phyloP scores from a whole-genome alignment of 1,140 invertebrate species.

The Heliconius melpomene region DNA sequence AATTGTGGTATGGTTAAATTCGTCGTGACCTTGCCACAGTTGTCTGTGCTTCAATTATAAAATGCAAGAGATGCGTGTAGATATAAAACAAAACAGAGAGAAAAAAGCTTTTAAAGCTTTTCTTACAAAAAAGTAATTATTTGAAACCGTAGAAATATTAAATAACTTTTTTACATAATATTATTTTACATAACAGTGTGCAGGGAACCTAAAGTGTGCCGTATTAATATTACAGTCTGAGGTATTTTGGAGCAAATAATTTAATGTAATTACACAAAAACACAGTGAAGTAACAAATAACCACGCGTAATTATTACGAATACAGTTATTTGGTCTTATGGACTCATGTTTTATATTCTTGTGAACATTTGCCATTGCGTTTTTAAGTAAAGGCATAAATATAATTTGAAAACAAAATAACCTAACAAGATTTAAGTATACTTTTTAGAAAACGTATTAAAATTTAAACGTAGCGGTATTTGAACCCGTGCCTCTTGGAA shows the following conservation, averaged over 20 bases:
- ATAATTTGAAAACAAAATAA: not conserved
- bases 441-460: too few species aligned
- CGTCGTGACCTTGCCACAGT: not conserved
- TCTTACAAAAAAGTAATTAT: not conserved
- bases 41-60: not conserved
- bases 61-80: not conserved
- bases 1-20: not conserved
- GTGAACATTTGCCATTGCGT: not conserved
- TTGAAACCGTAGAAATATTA: not conserved
- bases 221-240: conserved; percentile 1
- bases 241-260: conserved; percentile 13
- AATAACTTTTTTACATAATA: not conserved
- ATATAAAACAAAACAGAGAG: not conserved
- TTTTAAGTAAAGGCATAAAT: not conserved
- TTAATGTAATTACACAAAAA: conserved; percentile 9
- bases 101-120: not conserved
- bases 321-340: conserved; percentile 1
- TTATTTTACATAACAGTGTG: not conserved
- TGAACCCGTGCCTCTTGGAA: too few species aligned
- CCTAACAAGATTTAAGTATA: not conserved
- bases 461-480: too few species aligned
- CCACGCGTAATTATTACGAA: not conserved
- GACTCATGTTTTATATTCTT: not conserved
- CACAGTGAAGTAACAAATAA: not conserved
- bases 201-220: not conserved